These are phyloP conservation scores for Rhopalosiphum nymphaeae DNA, from an alignment of 2,888 invertebrate species.

Conservation along the genomic window DNA sequence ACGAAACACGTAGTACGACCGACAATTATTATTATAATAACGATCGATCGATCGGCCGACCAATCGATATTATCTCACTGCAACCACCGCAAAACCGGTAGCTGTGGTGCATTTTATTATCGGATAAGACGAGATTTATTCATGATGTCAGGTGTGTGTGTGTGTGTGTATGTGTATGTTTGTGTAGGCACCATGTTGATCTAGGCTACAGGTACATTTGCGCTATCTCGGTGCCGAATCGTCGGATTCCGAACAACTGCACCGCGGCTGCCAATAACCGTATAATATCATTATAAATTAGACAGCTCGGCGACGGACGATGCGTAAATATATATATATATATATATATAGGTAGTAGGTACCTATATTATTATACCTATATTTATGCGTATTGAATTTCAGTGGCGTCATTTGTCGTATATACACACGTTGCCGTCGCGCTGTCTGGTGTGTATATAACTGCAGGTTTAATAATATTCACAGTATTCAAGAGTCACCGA, in stretches of 20 bases:
- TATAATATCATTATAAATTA: conserved; percentile 1
- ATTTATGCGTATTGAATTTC: not conserved
- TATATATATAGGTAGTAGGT: no score
- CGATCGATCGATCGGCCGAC: not conserved
- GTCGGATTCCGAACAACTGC: not conserved
- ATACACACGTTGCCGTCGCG: not conserved
- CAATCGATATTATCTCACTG: not conserved
- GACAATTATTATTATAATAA: not conserved
- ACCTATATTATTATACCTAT: not conserved
- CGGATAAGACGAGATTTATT: conserved; percentile 6
- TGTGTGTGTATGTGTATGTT: not conserved
- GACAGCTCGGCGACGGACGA: not conserved
- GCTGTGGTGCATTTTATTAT: not conserved
- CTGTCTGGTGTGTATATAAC: not conserved
- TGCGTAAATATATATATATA: not conserved
- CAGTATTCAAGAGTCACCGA: not conserved
- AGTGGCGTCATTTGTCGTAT: not conserved
- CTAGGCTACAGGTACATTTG: not conserved
- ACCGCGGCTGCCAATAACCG: not conserved
- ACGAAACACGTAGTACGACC: not conserved
- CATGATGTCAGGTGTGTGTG: not conserved
- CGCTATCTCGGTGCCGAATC: not conserved
- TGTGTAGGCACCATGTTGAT: not conserved
- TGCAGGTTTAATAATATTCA: not conserved
- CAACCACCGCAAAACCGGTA: not conserved